Conservation (phyloP, 2,113 vertebrate genomes). For the Seriola quinqueradiata region DNA sequence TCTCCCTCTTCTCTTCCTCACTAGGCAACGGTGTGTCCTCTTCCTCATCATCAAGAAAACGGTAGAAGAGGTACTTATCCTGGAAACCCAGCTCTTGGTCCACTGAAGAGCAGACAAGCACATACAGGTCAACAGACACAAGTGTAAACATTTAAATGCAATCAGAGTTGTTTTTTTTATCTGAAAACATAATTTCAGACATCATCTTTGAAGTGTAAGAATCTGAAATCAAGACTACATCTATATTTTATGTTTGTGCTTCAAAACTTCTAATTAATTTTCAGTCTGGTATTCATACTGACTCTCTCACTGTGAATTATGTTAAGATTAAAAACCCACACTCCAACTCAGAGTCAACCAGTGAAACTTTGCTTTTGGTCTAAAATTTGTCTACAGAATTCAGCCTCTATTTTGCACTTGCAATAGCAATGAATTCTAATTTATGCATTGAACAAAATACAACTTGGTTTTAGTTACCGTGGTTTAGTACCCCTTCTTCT, state of each 20-base stretch:
- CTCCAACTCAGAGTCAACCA: constrained; percentile 5
- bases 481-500: constrained; percentile 95
- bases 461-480: constrained; percentile 87
- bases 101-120: constrained; percentile 80
- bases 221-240: constrained; percentile 9
- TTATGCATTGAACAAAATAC: background rate
- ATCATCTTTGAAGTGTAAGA: constrained; percentile 18
- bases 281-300: background rate
- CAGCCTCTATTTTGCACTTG: background rate
- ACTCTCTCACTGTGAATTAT: constrained; percentile 2
- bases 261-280: constrained; percentile 22
- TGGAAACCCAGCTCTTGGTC: constrained; percentile 97
- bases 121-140: constrained; percentile 1
- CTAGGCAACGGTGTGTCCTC: constrained; percentile 93
- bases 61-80: constrained; percentile 99
- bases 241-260: constrained; percentile 25
- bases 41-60: constrained; percentile 95
- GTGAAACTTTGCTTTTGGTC: background rate
- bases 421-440: background rate
- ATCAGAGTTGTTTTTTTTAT: background rate
- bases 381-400: background rate
- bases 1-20: constrained; percentile 96
- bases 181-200: background rate
- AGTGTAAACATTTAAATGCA: background rate
- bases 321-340: constrained; percentile 27